phyloP scores from a whole-genome alignment of 2,888 invertebrate genomes.

The Diarsia dahlii region DNA sequence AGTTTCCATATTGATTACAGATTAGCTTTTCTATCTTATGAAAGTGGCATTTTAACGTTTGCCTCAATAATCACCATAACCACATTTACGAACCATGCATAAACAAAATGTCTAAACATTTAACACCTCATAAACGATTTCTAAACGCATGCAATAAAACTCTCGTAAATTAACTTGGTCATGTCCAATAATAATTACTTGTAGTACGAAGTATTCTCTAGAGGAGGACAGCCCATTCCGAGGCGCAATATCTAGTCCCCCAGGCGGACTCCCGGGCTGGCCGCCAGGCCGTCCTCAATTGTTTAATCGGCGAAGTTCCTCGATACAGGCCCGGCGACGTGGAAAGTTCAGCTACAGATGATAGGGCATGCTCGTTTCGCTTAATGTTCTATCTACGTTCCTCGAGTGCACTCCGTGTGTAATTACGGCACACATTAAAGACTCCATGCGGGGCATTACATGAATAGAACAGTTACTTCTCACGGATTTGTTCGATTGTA shows the following conservation, averaged over 20 bases:
- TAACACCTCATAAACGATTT: slow-evolving; percentile 46
- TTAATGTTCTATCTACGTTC: slow-evolving; percentile 77
- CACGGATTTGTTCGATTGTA: slow-evolving; percentile 52
- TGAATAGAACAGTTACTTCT: slow-evolving; percentile 46
- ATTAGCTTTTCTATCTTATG: background rate
- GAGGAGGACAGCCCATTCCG: slow-evolving; percentile 60
- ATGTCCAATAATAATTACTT: slow-evolving; percentile 54
- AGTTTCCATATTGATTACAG: background rate
- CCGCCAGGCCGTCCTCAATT: slow-evolving; percentile 75
- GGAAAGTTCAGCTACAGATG: slow-evolving; percentile 81
- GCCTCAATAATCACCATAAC: too few relatives aligned
- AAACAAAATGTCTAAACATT: slow-evolving; percentile 17
- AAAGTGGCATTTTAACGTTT: too few relatives aligned
- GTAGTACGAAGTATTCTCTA: slow-evolving; percentile 57
- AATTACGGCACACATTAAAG: slow-evolving; percentile 74
- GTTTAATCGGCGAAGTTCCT: slow-evolving; percentile 85
- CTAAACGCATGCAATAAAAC: slow-evolving; percentile 52
- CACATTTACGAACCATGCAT: too few relatives aligned
- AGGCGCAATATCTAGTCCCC: slow-evolving; percentile 76
- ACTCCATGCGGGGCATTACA: slow-evolving; percentile 65
- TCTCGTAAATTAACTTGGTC: slow-evolving; percentile 45
- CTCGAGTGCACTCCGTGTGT: slow-evolving; percentile 74
- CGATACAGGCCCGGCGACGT: slow-evolving; percentile 81
- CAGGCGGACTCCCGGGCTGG: slow-evolving; percentile 60
- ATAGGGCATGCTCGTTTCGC: slow-evolving; percentile 81